Percentiles rank a stretch among this genome's conserved stretches.
These are phyloP conservation scores for Autographa gamma DNA, from an alignment of 2,888 invertebrate species.

Conservation along the genomic window DNA sequence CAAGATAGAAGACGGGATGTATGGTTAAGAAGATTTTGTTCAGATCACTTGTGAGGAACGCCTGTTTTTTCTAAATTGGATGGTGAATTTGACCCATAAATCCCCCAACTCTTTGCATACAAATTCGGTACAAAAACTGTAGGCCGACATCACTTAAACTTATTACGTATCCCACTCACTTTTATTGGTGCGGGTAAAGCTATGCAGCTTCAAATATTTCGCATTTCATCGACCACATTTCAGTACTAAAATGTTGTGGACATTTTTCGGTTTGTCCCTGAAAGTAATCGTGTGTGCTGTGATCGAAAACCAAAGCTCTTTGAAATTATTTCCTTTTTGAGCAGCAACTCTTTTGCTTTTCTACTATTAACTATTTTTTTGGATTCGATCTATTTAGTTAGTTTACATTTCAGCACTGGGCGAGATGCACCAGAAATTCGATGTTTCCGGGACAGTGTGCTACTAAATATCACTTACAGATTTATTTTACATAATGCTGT, in stretches of 20 bases:
- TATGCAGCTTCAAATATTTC: conserved; percentile 16
- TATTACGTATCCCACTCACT: conserved; percentile 9
- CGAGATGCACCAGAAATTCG: too few relatives aligned
- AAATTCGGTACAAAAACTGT: not conserved
- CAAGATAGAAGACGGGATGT: too few relatives aligned
- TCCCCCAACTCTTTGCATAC: not conserved
- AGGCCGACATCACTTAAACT: not conserved
- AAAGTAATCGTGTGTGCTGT: conserved; percentile 12
- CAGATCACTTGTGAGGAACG: too few relatives aligned
- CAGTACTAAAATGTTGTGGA: conserved; percentile 1
- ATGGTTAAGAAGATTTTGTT: too few relatives aligned
- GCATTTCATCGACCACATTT: conserved; percentile 24
- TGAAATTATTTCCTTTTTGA: not conserved
- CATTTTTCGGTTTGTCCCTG: conserved; percentile 6
- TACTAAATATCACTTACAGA: too few relatives aligned
- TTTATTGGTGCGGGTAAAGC: conserved; percentile 16
- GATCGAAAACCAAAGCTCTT: not conserved
- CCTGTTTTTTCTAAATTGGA: not conserved
- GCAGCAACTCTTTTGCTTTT: too few relatives aligned
- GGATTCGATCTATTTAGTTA: too few relatives aligned
- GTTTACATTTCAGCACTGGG: too few relatives aligned
- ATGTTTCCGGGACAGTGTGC: too few relatives aligned
- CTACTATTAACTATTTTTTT: too few relatives aligned
- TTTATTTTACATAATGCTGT: too few relatives aligned
- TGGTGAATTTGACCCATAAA: not conserved